A percentile compares a stretch with the other conserved stretches of the same genome.
Conservation (phyloP, 2,113 vertebrate species). For the Anguilla rostrata region DNA sequence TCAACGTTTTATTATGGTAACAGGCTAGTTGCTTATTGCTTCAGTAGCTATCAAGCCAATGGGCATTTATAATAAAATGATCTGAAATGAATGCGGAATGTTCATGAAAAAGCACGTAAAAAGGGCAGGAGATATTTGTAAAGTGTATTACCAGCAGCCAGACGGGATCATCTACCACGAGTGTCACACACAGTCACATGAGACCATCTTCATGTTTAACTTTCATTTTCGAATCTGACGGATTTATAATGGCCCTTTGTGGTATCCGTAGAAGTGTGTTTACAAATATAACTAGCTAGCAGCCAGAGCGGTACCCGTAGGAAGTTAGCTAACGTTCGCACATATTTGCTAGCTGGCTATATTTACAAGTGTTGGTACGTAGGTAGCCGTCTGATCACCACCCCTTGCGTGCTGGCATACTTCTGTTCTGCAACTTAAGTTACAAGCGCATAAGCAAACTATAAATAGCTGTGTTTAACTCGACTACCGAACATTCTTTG, state of each 20-base stretch:
- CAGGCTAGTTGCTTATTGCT: not conserved
- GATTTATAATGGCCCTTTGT: not conserved
- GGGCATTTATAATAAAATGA: not conserved
- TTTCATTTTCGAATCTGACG: conserved; percentile 5
- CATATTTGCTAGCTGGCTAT: not conserved
- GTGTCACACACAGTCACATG: conserved; percentile 4
- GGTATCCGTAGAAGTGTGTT: conserved; percentile 5
- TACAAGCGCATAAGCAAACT: not conserved
- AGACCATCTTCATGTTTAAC: not conserved
- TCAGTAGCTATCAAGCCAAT: not conserved
- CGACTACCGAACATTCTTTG: not conserved
- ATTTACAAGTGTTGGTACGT: not conserved
- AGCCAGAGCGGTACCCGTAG: too few relatives aligned
- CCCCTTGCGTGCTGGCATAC: not conserved
- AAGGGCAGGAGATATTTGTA: not conserved
- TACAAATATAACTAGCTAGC: not conserved
- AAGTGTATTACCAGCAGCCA: not conserved
- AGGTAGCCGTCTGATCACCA: not conserved
- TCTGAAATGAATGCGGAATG: not conserved
- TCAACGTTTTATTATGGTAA: not conserved
- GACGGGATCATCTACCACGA: not conserved
- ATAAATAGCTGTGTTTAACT: not conserved
- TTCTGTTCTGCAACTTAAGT: not conserved
- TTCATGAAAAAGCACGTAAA: not conserved
- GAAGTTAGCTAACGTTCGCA: too few relatives aligned